These are phyloP conservation scores for Tipula helvola DNA, from an alignment of 2,888 invertebrate genomes.

Conservation along the genomic window DNA sequence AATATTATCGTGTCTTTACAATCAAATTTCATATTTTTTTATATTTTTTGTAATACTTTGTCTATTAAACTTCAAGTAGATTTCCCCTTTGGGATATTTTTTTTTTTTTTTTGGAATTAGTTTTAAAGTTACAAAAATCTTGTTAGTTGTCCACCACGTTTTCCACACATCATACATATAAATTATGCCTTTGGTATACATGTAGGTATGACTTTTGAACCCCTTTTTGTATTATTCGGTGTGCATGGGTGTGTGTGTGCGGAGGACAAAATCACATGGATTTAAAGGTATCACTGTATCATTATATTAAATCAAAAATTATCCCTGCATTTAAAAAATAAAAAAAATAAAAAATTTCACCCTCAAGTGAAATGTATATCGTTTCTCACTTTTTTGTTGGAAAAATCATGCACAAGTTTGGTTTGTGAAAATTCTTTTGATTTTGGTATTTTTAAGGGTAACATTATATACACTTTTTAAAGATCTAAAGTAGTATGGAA, in stretches of 20 bases:
- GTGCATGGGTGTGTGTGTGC: not conserved
- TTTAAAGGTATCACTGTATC: conserved; percentile 4
- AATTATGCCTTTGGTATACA: not conserved
- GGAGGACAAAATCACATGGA: not conserved
- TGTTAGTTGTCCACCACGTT: not conserved
- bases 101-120: not conserved
- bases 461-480: not conserved
- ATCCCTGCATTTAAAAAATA: not conserved
- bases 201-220: not conserved
- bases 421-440: not conserved
- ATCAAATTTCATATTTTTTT: not conserved
- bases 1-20: not conserved
- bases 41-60: not conserved
- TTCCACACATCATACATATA: not conserved
- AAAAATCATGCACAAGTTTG: not conserved
- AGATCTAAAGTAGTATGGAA: not conserved
- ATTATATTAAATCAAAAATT: not conserved
- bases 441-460: not conserved
- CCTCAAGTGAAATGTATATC: not conserved
- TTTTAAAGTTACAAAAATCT: not conserved
- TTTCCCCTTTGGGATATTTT: not conserved
- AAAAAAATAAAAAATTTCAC: not conserved
- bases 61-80: not conserved
- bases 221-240: not conserved
- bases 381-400: not conserved